Evolutionary conservation across 2,888 invertebrate species (phyloP).

Genomic region (Melanophora roralis): DNA sequence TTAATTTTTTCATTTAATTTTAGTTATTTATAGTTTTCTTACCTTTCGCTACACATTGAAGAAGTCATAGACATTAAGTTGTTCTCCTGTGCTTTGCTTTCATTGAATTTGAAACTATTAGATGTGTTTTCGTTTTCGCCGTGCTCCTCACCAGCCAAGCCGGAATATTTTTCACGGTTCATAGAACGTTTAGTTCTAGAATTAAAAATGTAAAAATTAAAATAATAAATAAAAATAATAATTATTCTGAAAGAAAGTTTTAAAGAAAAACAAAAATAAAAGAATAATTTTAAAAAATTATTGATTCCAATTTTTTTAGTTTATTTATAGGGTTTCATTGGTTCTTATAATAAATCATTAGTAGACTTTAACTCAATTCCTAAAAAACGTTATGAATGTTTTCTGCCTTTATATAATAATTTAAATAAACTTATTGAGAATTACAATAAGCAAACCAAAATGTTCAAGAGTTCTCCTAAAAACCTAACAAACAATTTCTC

Average conservation of each 20-base stretch:
- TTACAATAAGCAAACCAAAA: no score
- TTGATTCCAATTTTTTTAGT: no score
- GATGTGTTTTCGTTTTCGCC: conserved; percentile 65
- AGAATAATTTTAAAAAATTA: no score
- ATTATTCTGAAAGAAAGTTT: neutral
- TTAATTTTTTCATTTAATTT: neutral
- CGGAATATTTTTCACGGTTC: conserved; percentile 78
- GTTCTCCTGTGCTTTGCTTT: conserved; percentile 51
- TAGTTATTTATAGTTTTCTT: conserved; percentile 52
- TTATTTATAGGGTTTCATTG: no score
- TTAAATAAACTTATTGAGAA: no score
- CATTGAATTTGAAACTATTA: conserved; percentile 50
- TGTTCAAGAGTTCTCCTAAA: no score
- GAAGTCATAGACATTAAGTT: conserved; percentile 69
- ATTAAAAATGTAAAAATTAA: no score
- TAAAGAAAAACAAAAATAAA: neutral
- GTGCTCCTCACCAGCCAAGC: conserved; percentile 75
- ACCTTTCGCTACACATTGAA: conserved; percentile 72
- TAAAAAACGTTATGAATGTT: no score
- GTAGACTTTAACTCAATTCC: no score
- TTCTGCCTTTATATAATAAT: no score
- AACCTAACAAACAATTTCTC: no score
- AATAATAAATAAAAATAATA: conserved; percentile 3
- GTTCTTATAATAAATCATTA: no score
- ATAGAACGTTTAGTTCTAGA: conserved; percentile 80